phyloP scores from a whole-genome alignment of 2,113 vertebrate species.

The Prunella himalayana region DNA sequence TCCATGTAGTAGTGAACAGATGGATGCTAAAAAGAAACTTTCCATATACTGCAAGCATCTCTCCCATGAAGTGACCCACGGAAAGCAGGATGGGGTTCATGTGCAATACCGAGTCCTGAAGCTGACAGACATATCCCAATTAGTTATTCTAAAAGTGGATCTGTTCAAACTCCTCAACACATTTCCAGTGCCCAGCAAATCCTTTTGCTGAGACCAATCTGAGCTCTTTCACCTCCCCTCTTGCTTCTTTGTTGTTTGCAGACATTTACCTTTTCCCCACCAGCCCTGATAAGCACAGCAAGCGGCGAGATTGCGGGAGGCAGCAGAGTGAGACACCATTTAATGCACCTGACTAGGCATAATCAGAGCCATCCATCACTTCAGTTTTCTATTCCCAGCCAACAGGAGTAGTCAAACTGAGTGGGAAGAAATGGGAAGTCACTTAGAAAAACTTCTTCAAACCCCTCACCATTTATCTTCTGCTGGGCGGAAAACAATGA shows the following conservation, averaged over 20 bases:
- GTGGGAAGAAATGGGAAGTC: background rate
- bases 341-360: slow-evolving; percentile 49
- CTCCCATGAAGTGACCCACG: slow-evolving; percentile 4
- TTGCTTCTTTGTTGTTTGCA: slow-evolving; percentile 26
- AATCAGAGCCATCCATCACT: slow-evolving; percentile 56
- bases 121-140: background rate
- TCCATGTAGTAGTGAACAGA: background rate
- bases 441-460: background rate
- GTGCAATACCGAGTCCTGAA: background rate
- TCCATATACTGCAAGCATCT: background rate
- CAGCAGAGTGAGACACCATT: slow-evolving; percentile 33
- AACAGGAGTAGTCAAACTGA: background rate
- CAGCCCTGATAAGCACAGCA: background rate
- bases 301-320: background rate
- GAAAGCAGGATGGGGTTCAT: background rate
- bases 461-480: background rate
- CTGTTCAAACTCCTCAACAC: background rate
- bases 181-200: background rate
- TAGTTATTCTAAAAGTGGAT: background rate
- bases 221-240: background rate
- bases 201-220: background rate
- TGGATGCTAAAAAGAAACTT: slow-evolving; percentile 4
- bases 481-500: background rate
- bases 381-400: background rate
- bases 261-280: background rate